Evolutionary conservation across 2,888 invertebrate species (phyloP), one percentile per base, ranked within the genome.

Genomic region (Drosophila borborema): DNA sequence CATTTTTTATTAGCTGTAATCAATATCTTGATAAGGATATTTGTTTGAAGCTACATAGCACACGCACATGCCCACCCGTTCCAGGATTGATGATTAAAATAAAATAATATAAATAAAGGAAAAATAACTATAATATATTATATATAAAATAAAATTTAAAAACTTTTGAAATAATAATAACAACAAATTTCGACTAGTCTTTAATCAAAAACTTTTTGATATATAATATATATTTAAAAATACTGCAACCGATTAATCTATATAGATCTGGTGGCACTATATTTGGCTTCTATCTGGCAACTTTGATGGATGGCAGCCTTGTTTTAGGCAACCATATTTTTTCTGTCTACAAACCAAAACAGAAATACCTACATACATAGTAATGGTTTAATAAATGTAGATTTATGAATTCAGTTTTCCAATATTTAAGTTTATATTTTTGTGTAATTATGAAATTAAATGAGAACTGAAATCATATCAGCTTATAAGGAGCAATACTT

Each of bases 281-380:
- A 16, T 0, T 18, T 48, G 23, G 23, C 18, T 18, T 16, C 18
- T 34, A 54, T 72, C 51, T 72, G 73, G 73, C 64, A 64, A 73
- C 45, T 36, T 31, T 40, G 28, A 45, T 53, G 23, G 51, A 43
- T 77, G 73, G 78, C 78, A 78, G 54, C 65, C 64, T 68, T 55
- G 64, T 77, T 78, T 77, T 64, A 69, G 78, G 78, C 77, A 79
- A 85, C 81, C 81, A 81, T 81, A 85, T 85, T 81, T 81, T 86
- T 81, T 86, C 86, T 75, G 68, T 80, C 63, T 64, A 82, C 64
- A 74, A 85, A 81, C 72, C 86, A 86, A 81, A 81, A 86, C 81
- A 81, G 64, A 82, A 70, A 70, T 61, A 61, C 64, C 64, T 64
- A 61, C 56, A 55, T 65, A 59, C 56, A 58, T 61, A 59, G 63